Base-by-base conservation (phyloP, 2,113 vertebrate genomes). In the Leptocoma aspasia region DNA sequence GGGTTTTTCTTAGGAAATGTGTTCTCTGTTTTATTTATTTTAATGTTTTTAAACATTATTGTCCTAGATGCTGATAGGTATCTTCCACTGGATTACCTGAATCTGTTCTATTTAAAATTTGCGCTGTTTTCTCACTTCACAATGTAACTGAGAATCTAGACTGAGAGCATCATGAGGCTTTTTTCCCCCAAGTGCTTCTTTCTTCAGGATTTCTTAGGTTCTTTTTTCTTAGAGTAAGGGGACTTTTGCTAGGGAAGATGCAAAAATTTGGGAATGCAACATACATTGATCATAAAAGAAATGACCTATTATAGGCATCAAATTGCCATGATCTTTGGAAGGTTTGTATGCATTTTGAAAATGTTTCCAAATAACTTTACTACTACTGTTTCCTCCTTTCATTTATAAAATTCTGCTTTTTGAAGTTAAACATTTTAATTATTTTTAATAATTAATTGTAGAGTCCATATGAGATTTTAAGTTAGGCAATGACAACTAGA, bases 151-250 rank as follows among this genome's bases (percentile, higher is more conserved):
- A 84, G 12, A 90, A 77, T 27, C 33, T 24, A 69, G 14, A 80
- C 1, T 6, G 1, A 72, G 7, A 64, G 8, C 1, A 2, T 42
- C 33, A 39, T 1, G 2, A 73, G 13, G 6, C 0, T n/a, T 75
- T 78, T 70, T 28, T 3, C 4, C 15, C 28, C 13, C 20, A 54
- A 78, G 8, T 56, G 3, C 3, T 11, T 2, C 39, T 80, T 66
- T 76, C 15, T 81, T 45, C 44, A 68, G 13, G 33, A 49, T 77
- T 87, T 68, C 24, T 41, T 50, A 54, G 12, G 35, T 33, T 14
- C 3, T 37, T 49, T 44, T 42, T 23, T 47, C 31, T 64, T 65
- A 11, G 13, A 56, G 13, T 23, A 76, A 66, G 13, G 3, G 8
- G 5, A 39, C 4, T 52, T 57, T 76, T 68, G 1, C 10, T 68